Evolutionary conservation across 2,797 vertebrate species (phyloP), one percentile per base, ranked within the genome.

Genomic region (Setipinna tenuifilis): DNA sequence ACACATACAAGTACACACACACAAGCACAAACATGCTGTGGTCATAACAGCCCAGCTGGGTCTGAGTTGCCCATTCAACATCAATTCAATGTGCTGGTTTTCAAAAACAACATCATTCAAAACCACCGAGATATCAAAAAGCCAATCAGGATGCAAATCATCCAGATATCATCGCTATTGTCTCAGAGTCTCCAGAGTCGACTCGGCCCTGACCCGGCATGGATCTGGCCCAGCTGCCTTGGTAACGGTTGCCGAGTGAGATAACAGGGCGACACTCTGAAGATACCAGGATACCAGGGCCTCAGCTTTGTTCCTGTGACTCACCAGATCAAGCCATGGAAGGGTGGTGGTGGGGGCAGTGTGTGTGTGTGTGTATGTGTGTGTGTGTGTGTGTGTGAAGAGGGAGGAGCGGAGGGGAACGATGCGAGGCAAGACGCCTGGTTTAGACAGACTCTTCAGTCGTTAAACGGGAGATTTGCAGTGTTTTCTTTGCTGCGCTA

Each of bases 11-110:
- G 44, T 31, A 78, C 17, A 78, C 71, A 78, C 62, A 14, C 14
- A 54, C 50, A 54, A 54, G 35, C 31, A 41, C 17, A 75, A 4
- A 41, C 16, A 78, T 35, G 31, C 31, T 35, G 17, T 17, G 58
- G 58, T 59, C 58, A 59, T 19, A 59, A 59, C 58, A 19, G 58
- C 16, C 71, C 71, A 78, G 71, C 71, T 44, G 71, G 71, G 35
- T 19, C 71, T 44, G 71, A 78, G 71, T 41, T 21, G 41, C 14
- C 41, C 17, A 78, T 78, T 78, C 71, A 35, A 71, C 65, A 71
- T 71, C 65, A 78, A 78, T 78, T 78, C 71, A 41, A 78, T 78
- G 35, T 78, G 71, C 21, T 78, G 35, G 71, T 44, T 54, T 54
- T 54, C 17, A 41, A 75, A 78, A 78, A 78, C 31, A 78, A 78